phyloP scores from a whole-genome alignment of 2,113 vertebrate genomes.

The Heliornis fulica region DNA sequence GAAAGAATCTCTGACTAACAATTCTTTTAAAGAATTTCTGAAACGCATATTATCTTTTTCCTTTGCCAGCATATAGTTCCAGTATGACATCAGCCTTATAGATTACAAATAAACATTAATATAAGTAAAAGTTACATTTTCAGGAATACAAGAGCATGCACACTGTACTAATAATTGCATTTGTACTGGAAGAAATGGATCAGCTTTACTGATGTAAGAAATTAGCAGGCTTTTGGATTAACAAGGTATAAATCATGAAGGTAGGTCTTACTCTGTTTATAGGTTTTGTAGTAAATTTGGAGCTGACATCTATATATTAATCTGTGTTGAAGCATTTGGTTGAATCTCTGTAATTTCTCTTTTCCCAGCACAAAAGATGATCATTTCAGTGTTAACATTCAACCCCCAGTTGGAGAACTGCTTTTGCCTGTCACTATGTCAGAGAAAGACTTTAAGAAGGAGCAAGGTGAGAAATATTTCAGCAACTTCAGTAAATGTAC shows the following conservation, averaged over 20 bases:
- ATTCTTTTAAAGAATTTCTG: neutral
- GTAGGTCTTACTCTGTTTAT: neutral
- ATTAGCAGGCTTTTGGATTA: neutral
- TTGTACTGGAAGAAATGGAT: neutral
- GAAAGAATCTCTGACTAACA: neutral
- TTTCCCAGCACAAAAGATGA: slow-evolving; percentile 87
- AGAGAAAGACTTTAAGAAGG: slow-evolving; percentile 88
- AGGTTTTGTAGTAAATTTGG: neutral
- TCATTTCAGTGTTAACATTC: slow-evolving; percentile 87
- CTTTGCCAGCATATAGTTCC: neutral
- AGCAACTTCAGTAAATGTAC: neutral
- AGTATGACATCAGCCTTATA: neutral
- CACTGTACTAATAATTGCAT: neutral
- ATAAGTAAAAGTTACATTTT: neutral
- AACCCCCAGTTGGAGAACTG: slow-evolving; percentile 90
- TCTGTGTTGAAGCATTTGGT: neutral
- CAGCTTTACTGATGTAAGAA: neutral
- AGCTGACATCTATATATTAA: neutral
- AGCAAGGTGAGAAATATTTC: slow-evolving; percentile 83
- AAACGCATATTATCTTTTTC: neutral
- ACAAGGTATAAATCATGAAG: neutral
- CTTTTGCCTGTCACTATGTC: slow-evolving; percentile 88
- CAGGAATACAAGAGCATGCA: neutral
- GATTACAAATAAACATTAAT: neutral
- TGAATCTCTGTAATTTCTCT: slow-evolving; percentile 30